phyloP scores from a whole-genome alignment of 2,888 invertebrate species.

The Plagodis dolabraria region DNA sequence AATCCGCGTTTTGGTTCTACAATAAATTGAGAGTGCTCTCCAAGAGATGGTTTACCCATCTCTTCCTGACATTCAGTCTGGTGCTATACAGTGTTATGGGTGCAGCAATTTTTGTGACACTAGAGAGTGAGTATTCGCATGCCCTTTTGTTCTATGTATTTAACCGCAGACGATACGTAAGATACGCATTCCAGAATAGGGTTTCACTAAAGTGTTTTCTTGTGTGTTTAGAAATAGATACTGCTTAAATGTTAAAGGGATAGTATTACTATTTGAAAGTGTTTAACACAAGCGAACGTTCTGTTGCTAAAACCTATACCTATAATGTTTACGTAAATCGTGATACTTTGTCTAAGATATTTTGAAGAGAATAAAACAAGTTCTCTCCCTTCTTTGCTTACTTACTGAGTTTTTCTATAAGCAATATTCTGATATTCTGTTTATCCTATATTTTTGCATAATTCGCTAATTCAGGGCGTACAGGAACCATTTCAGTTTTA shows the following conservation, averaged over 20 bases:
- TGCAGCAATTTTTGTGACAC: constrained; percentile 90
- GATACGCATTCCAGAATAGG: no score
- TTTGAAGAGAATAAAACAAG: no score
- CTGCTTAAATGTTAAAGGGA: not conserved
- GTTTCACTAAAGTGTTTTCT: not conserved
- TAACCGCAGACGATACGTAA: not conserved
- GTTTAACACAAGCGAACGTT: not conserved
- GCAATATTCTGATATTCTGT: no score
- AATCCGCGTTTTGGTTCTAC: constrained; percentile 91
- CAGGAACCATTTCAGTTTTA: constrained; percentile 26
- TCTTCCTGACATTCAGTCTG: constrained; percentile 92
- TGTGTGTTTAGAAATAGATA: not conserved
- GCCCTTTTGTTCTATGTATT: not conserved
- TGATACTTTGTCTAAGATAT: no score
- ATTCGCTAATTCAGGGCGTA: constrained; percentile 18
- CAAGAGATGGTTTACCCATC: constrained; percentile 94
- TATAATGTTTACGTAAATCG: no score
- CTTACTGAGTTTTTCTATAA: no score
- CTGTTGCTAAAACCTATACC: no score
- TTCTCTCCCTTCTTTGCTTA: no score
- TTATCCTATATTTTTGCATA: constrained; percentile 12
- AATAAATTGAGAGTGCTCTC: constrained; percentile 91
- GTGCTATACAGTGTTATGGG: constrained; percentile 92
- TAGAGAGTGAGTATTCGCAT: constrained; percentile 87
- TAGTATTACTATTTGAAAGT: not conserved